Base-by-base conservation (phyloP, 2,888 invertebrate species). In the Coelinius sp. region DNA sequence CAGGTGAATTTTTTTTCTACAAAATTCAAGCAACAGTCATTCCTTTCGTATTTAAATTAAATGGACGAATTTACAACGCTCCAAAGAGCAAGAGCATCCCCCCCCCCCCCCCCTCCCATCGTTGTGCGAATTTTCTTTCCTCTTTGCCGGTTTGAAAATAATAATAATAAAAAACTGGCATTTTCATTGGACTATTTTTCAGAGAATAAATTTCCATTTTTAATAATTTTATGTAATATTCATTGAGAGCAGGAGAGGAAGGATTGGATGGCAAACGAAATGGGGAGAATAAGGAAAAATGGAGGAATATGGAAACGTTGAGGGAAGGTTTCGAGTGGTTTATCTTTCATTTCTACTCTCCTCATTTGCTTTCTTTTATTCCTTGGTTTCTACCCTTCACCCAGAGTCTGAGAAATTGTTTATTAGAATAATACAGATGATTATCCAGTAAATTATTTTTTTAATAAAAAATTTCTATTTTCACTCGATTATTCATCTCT, bases 151-250 rank as follows among this genome's bases (percentile, higher is more conserved):
- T 44, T 44, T 44, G n/a, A 44, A 44, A 44, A 44, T n/a, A n/a
- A n/a, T n/a, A n/a, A n/a, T n/a, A n/a, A n/a, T n/a, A n/a, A n/a
- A 44, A 44, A 44, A 44, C 14, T 44, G 44, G 44, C 8, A 44
- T 44, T n/a, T 44, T 44, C 44, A 44, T 44, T 44, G n/a, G 12
- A n/a, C 44, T 44, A 44, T 44, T 44, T 64, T 24, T 31, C 59
- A 71, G 72, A 35, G 70, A 76, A 78, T 76, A 77, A 78, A 73
- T 73, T 73, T 73, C 75, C 73, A 70, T 76, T 76, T 65, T 75
- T 75, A 78, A 80, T 77, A 78, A 80, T 75, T 73, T 68, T 74
- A 78, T 80, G 78, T 72, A 79, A 80, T 79, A 82, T 82, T 82
- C 79, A 82, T 81, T 76, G 73, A 25, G 66, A 75, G 70, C 65